Base-by-base conservation (phyloP, 2,888 invertebrate species). In the Luperina nickerlii region DNA sequence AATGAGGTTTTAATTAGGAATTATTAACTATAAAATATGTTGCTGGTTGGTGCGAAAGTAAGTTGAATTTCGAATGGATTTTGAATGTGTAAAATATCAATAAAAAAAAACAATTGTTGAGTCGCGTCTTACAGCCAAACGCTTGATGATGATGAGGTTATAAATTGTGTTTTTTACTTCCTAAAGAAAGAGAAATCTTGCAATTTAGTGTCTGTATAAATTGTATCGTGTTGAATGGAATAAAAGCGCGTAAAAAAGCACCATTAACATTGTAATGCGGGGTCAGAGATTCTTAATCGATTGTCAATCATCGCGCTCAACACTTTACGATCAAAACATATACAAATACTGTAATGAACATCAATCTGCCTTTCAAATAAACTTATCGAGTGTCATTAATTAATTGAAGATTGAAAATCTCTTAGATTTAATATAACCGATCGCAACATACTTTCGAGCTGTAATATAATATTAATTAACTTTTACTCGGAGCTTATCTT, bases 201-300 rank as follows among this genome's bases (percentile, higher is more conserved):
- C 79, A 72, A 66, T 83, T 79, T 70, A 45, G 24, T 65, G 73
- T 72, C 68, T 72, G 67, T 73, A 79, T 65, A 78, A 65, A 83
- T 79, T 51, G 65, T 54, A 83, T 83, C 76, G 74, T 60, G 73
- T 79, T 80, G 73, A 83, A 83, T 81, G 54, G 60, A 83, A 86
- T 76, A 75, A 73, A 83, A 83, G 38, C 69, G 75, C 27, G 51
- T 77, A 83, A 80, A 86, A 83, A 84, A 84, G 20, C 67, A 71
- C 77, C 81, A 85, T 83, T 86, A 83, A 77, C 57, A 73, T 75
- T 86, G 73, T 77, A 77, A 48, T 27, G 73, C 73, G 72, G 45
- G 85, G 86, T 86, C 85, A 85, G 77, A 80, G 86, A 77, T 75
- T 75, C 80, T 60, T 80, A 85, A 85, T 86, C 81, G 86, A 85